A percentile compares a stretch with the other conserved stretches of the same genome.
Evolutionary conservation across 2,797 vertebrate species (phyloP).

Genomic region (Acrossocheilus fasciatus): DNA sequence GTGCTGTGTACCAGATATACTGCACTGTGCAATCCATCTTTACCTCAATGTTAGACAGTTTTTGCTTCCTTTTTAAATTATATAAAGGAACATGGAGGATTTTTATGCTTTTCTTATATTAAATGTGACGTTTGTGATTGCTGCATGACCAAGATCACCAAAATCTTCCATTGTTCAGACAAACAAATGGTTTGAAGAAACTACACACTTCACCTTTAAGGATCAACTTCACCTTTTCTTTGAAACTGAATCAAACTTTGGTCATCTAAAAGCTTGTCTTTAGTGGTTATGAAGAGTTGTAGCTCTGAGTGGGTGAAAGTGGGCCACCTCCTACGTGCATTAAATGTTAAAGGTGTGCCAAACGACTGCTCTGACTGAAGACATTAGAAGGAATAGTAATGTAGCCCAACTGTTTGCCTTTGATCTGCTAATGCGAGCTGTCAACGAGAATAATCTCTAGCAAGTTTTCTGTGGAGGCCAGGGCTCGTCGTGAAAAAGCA

Average conservation of each 20-base stretch:
- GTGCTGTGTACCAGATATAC: neutral
- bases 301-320: slow-evolving; percentile 10
- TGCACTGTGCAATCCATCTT: slow-evolving; percentile 13
- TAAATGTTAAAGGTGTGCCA: slow-evolving; percentile 54
- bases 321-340: slow-evolving; percentile 39
- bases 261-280: slow-evolving; percentile 5
- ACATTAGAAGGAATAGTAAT: slow-evolving; percentile 53
- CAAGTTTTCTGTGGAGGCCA: slow-evolving; percentile 20
- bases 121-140: slow-evolving; percentile 10
- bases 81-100: slow-evolving; percentile 1
- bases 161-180: neutral
- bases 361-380: slow-evolving; percentile 34
- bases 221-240: slow-evolving; percentile 1
- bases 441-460: slow-evolving; percentile 53
- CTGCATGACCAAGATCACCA: neutral
- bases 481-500: slow-evolving; percentile 39
- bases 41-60: neutral
- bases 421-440: slow-evolving; percentile 52
- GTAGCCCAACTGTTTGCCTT: slow-evolving; percentile 49
- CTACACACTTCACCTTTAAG: neutral
- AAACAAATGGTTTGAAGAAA: slow-evolving; percentile 10
- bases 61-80: neutral
- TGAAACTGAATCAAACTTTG: slow-evolving; percentile 2
- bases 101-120: slow-evolving; percentile 17
- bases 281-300: slow-evolving; percentile 16